phyloP scores from a whole-genome alignment of 2,888 invertebrate species.

The Azorinus chamasolen region DNA sequence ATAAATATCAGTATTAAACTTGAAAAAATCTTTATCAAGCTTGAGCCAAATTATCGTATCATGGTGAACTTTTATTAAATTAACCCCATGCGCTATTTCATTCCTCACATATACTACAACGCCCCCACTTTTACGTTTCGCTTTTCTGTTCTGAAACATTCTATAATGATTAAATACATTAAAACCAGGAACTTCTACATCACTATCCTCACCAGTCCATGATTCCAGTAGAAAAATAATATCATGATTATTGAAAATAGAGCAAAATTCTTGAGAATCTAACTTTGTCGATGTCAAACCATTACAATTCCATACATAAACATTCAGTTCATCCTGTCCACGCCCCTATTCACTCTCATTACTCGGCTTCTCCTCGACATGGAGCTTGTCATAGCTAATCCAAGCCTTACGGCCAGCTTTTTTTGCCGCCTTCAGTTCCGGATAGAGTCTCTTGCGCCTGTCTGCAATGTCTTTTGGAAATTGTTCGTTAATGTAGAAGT shows the following conservation, averaged over 20 bases:
- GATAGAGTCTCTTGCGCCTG: conserved; percentile 14
- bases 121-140: conserved; percentile 13
- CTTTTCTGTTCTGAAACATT: conserved; percentile 12
- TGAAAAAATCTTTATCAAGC: not conserved
- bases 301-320: conserved; percentile 30
- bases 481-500: conserved; percentile 35
- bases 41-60: conserved; percentile 6
- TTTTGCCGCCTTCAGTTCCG: conserved; percentile 15
- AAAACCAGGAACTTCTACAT: conserved; percentile 8
- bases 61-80: not conserved
- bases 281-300: conserved; percentile 17
- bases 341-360: conserved; percentile 2
- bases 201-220: conserved; percentile 1
- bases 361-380: conserved; percentile 13
- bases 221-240: conserved; percentile 18
- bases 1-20: conserved; percentile 7
- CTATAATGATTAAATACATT: not conserved
- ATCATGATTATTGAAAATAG: conserved; percentile 4
- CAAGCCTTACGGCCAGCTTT: conserved; percentile 11
- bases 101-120: not conserved
- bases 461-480: conserved; percentile 21
- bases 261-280: conserved; percentile 7
- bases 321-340: conserved; percentile 17
- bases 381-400: conserved; percentile 29
- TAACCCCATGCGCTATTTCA: not conserved